Percentiles rank a stretch among this genome's conserved stretches.
These are phyloP conservation scores for Sebastes taczanowskii DNA, from an alignment of 2,797 vertebrate species.

Conservation along the genomic window DNA sequence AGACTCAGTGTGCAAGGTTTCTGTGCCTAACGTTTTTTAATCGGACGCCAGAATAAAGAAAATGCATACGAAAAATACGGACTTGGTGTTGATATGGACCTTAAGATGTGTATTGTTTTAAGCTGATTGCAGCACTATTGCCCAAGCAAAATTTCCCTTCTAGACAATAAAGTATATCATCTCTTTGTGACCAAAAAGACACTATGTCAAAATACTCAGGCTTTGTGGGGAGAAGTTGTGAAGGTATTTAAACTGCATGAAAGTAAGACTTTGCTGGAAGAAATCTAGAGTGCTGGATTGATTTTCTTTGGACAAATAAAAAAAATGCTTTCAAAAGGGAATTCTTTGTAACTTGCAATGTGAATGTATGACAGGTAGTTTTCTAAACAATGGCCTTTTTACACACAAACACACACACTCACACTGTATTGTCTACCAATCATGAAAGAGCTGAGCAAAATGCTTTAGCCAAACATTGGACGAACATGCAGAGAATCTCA, in stretches of 20 bases:
- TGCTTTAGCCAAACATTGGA: conserved; percentile 23
- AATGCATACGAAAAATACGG: too few species aligned
- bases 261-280: not conserved
- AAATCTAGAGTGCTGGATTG: not conserved
- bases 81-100: too few species aligned
- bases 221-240: not conserved
- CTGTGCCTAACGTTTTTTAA: not conserved
- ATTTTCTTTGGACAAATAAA: not conserved
- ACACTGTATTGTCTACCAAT: not conserved
- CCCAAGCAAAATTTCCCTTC: too few species aligned
- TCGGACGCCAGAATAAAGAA: too few species aligned
- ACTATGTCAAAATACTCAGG: not conserved
- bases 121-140: too few species aligned
- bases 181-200: not conserved
- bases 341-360: not conserved
- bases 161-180: too few species aligned
- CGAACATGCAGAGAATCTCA: conserved; percentile 15
- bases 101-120: too few species aligned
- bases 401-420: not conserved
- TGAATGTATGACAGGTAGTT: not conserved
- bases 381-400: not conserved
- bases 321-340: not conserved
- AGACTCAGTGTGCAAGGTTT: too few species aligned
- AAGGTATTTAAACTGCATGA: not conserved
- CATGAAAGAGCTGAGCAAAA: not conserved